Base-by-base conservation (phyloP, 2,888 invertebrate genomes). In the Reticulitermes lucifugus region DNA sequence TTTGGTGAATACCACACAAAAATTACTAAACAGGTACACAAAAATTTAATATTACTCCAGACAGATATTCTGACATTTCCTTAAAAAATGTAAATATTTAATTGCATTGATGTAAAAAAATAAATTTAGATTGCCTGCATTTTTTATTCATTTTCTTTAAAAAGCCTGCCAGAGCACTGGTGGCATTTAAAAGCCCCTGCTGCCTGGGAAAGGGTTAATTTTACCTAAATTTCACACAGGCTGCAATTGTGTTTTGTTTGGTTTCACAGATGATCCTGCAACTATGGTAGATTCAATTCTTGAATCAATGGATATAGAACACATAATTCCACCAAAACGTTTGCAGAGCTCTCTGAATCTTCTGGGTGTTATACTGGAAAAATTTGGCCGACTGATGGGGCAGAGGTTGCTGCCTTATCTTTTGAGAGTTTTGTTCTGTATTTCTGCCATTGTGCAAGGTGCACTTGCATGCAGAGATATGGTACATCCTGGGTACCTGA, bases 371-470 rank as follows among this genome's bases (percentile, higher is more conserved):
- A 93, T 97, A 60, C 93, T 95, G 85, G 96, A 97, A 89, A 95
- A 97, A 89, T 96, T 98, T 88, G 97, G 96, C 0, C 95, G 96
- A 6, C 93, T 95, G 83, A 94, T 97, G 93, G 93, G 94, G 81
- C 92, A 93, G 2, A 91, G 93, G 80, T 91, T 96, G 83, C 90
- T 97, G 21, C 92, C 93, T 0, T 94, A 94, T 88, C 91, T 98
- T 75, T 91, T 98, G 0, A 95, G 95, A 88, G 92, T 98, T 83
- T 91, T 97, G 43, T 91, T 96, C 22, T 94, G 95, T 59, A 93
- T 96, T 79, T 94, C 95, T 81, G 93, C 95, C 0, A 93, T 93
- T 41, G 91, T 95, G n/a, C 93, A 93, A 73, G 93, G 92, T 29
- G 94, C 96, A 60, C 91, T 96, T 5, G 43, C 43, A 10, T 41